Evolutionary conservation across 2,113 vertebrate species (phyloP).

Genomic region (Cichladusa arquata): DNA sequence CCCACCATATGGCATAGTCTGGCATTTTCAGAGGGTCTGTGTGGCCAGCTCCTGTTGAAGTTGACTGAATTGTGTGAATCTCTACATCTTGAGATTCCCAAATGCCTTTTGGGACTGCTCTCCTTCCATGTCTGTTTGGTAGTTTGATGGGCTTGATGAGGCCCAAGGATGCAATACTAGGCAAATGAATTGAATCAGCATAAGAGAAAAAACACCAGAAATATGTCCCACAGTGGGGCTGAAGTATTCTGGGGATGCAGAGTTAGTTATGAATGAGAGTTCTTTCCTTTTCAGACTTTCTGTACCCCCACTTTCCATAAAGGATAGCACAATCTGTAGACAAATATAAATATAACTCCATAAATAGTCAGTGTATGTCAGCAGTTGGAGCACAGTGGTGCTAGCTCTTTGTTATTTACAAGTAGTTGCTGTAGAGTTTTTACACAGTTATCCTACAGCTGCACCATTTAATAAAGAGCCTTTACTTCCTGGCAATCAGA

Average conservation of each 20-base stretch:
- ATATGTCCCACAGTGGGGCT: not conserved
- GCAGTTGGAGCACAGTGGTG: not conserved
- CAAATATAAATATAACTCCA: not conserved
- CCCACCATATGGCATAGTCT: not conserved
- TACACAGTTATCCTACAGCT: not conserved
- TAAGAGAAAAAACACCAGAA: not conserved
- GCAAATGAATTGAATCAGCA: not conserved
- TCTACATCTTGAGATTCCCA: rapidly evolving
- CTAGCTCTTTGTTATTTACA: not conserved
- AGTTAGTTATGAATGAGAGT: not conserved
- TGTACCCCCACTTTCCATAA: not conserved
- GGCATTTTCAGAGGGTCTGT: not conserved
- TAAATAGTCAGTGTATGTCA: not conserved
- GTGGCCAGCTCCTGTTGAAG: not conserved
- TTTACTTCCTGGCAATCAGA: not conserved
- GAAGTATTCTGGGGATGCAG: not conserved
- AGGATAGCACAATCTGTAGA: not conserved
- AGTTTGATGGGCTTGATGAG: not conserved
- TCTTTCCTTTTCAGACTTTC: not conserved
- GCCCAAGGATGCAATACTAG: not conserved
- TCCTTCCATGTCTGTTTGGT: not conserved
- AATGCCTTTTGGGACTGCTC: not conserved
- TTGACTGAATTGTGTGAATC: not conserved
- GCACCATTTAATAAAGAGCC: not conserved
- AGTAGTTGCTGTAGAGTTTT: not conserved